These are phyloP conservation scores for Danaus plexippus DNA, from an alignment of 1,140 invertebrate species.

Conservation along the genomic window DNA sequence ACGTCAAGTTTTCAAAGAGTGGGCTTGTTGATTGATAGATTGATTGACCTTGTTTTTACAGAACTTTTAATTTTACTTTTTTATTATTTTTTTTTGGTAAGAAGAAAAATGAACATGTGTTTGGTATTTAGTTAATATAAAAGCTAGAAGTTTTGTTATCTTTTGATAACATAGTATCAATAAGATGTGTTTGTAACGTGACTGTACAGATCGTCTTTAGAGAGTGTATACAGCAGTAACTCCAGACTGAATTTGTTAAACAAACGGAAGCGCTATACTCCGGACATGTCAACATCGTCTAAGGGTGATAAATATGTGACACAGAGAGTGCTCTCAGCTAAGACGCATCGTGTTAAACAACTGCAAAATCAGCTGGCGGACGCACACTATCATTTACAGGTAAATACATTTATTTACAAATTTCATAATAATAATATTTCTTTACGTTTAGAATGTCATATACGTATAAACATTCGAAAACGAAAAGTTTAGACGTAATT, in stretches of 20 bases:
- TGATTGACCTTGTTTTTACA: no score
- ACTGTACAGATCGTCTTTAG: conserved; percentile 42
- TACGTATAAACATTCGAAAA: no score
- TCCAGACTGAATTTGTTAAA: conserved; percentile 54
- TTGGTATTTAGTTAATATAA: no score
- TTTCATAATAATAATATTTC: no score
- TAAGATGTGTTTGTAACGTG: no score
- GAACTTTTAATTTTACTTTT: background rate
- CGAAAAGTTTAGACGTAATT: no score
- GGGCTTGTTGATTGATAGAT: no score
- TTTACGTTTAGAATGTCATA: no score
- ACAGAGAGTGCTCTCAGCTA: conserved; percentile 82
- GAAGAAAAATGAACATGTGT: no score
- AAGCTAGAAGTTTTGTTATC: no score
- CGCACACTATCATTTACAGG: conserved; percentile 83
- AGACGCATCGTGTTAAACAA: conserved; percentile 80
- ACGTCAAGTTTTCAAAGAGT: background rate
- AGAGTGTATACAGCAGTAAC: conserved; percentile 61
- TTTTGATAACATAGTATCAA: no score
- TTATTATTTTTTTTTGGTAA: no score
- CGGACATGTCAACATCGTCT: conserved; percentile 44
- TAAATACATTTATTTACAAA: conserved; percentile 27
- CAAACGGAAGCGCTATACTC: conserved; percentile 61
- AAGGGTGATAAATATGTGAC: conserved; percentile 71
- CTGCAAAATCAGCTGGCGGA: conserved; percentile 85